phyloP scores from a whole-genome alignment of 64 coral and sea anemone species.

The Montipora sp. region DNA sequence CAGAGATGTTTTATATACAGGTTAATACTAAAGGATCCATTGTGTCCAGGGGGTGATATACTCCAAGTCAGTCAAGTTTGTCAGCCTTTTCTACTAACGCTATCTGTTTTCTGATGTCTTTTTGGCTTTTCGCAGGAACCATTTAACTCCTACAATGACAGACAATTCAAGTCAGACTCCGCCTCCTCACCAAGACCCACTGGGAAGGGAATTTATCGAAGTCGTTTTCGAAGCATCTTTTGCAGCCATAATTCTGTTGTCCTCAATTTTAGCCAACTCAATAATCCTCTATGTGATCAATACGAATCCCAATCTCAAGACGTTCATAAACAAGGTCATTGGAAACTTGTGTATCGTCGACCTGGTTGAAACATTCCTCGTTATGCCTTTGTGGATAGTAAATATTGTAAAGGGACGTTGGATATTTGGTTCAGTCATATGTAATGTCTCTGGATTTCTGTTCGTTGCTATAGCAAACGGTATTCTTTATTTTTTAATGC shows the following conservation, averaged over 20 bases:
- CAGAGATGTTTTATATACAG: no score
- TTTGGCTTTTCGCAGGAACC: not conserved
- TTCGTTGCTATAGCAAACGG: constrained; percentile 36
- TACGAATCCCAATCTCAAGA: constrained; percentile 46
- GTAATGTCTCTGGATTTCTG: constrained; percentile 15
- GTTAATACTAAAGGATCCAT: no score
- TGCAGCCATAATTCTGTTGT: not conserved
- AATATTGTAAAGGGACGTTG: constrained; percentile 29
- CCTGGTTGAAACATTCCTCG: constrained; percentile 21
- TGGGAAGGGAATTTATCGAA: constrained; percentile 1
- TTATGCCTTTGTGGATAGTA: constrained; percentile 65
- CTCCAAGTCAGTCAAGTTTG: no score
- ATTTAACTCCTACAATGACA: not conserved
- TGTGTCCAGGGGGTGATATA: no score
- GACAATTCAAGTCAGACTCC: not conserved
- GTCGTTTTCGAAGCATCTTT: constrained; percentile 23
- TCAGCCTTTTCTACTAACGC: no score
- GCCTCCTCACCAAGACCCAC: not conserved
- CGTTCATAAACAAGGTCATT: constrained; percentile 59
- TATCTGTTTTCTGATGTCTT: no score
- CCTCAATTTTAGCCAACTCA: constrained; percentile 42
- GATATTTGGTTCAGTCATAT: constrained; percentile 53
- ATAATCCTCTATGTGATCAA: constrained; percentile 34
- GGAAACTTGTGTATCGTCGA: constrained; percentile 43
- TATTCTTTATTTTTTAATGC: constrained; percentile 28